These are phyloP conservation scores for Amazona guildingii DNA, from an alignment of 2,113 vertebrate species.

Conservation along the genomic window DNA sequence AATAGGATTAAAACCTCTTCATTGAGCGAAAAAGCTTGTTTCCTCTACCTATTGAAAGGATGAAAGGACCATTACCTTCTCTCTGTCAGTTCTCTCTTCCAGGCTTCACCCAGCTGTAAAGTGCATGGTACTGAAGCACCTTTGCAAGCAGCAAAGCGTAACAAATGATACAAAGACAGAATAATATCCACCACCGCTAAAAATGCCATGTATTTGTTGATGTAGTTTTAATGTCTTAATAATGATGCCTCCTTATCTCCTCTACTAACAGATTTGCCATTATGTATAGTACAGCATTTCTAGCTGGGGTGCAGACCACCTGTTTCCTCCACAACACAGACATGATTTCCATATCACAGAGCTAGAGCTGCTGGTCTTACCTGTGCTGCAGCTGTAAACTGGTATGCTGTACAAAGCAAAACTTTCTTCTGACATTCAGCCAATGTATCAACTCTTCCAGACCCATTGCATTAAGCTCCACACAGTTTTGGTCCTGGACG, in stretches of 20 bases:
- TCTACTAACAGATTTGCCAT: conserved; percentile 13
- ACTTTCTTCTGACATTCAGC: background rate
- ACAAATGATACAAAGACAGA: background rate
- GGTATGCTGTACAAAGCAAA: background rate
- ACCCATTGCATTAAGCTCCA: background rate
- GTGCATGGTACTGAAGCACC: background rate
- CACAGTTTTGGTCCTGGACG: background rate
- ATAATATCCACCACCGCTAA: background rate
- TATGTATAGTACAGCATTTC: background rate
- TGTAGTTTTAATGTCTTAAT: background rate
- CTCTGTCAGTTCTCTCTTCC: background rate
- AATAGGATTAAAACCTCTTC: background rate
- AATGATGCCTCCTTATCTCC: background rate
- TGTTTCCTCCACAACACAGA: background rate
- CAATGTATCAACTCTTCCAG: background rate
- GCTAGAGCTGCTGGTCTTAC: background rate
- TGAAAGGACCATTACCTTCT: background rate
- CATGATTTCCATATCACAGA: background rate
- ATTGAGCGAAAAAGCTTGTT: background rate
- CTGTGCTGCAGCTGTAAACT: background rate
- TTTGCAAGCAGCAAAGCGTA: background rate
- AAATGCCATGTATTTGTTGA: background rate
- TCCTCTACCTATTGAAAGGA: background rate
- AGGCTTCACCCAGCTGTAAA: background rate
- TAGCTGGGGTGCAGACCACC: background rate